Evolutionary conservation across 2,888 invertebrate species (phyloP), one percentile per base, ranked within the genome.

Genomic region (Limnephilus lunatus): DNA sequence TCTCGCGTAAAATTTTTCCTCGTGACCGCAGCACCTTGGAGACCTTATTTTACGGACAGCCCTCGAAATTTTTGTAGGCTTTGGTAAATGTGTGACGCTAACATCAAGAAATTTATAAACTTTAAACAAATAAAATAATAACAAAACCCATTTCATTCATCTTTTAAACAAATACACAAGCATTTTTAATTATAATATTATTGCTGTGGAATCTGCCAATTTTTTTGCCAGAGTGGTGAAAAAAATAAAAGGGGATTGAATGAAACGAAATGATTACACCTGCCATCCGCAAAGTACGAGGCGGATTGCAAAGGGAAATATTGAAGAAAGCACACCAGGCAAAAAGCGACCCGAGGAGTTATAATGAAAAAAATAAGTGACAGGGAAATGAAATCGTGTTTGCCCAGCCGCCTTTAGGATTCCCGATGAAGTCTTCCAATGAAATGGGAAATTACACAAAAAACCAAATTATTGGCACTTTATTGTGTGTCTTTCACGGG

Each of bases 341-440:
- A 92, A 92, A 91, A 93, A 91, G 85, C 91, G 92, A 81, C 91
- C 92, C 91, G 91, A 92, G 85, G 92, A 93, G 92, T 93, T 93
- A 93, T 93, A 93, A 93, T 93, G 93, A 92, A 92, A 93, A 68
- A 93, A 93, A 93, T 68, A 93, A 91, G 92, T 93, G 93, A 92
- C 93, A 86, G 92, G 93, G 93, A 92, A 92, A 92, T 92, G 93
- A 93, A 93, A 93, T 93, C 93, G 92, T 93, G 92, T 93, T 93
- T 93, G 92, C 91, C 90, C 93, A 93, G 93, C 86, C 92, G 90
- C 91, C 93, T 88, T 89, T 85, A 92, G 91, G 91, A 92, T 92
- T 91, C 92, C 82, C 91, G 81, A 91, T 89, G 92, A 91, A 92
- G 92, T 91, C 89, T 90, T 92, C 92, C 91, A 91, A 91, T 92